These are phyloP conservation scores for Gavia stellata DNA, from an alignment of 2,113 vertebrate genomes.

Conservation along the genomic window DNA sequence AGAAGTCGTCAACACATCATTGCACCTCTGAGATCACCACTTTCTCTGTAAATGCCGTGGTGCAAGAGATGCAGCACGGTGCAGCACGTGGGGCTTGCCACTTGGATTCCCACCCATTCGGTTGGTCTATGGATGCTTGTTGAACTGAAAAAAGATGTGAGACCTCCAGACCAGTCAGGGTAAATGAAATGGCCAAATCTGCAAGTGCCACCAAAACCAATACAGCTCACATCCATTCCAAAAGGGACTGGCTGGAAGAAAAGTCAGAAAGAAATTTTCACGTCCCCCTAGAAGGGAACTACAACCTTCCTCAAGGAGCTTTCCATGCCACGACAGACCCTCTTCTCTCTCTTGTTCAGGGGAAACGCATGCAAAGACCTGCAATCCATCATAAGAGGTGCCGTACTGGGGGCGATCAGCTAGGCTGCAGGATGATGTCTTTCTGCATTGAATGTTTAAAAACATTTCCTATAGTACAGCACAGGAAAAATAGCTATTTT, in stretches of 20 bases:
- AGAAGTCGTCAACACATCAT: fast-evolving
- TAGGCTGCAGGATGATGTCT: neutral
- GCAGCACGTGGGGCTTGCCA: neutral
- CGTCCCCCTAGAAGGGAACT: neutral
- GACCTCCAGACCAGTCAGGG: neutral
- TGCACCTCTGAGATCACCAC: neutral
- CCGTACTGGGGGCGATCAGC: no score
- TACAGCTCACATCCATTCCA: neutral
- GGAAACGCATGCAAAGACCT: neutral
- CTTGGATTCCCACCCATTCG: neutral
- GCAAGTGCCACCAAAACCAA: neutral
- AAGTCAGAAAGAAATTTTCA: neutral
- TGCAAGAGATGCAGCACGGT: neutral
- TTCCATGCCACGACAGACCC: neutral
- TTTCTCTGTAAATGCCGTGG: neutral
- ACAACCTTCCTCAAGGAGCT: neutral
- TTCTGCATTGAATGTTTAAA: neutral
- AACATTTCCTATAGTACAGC: neutral
- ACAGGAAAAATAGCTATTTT: neutral
- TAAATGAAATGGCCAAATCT: neutral
- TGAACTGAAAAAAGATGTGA: neutral
- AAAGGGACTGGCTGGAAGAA: neutral
- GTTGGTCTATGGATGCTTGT: fast-evolving
- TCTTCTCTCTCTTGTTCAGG: neutral
- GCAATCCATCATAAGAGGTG: neutral